Evolutionary conservation across 2,888 invertebrate species (phyloP).

Genomic region (Drosophila cracens): DNA sequence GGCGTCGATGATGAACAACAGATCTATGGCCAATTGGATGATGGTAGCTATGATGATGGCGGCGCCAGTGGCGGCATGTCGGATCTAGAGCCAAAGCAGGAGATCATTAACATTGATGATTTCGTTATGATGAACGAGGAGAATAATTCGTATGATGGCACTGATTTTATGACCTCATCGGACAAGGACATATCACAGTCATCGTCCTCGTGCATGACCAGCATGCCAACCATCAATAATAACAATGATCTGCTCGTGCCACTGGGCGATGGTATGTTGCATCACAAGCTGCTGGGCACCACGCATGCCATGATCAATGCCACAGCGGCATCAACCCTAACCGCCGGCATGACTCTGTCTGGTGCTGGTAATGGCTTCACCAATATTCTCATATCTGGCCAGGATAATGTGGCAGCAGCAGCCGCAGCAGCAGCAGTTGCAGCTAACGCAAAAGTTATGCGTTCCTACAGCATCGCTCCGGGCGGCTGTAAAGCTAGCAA

Average conservation of each 20-base stretch:
- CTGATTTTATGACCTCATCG: slow-evolving; percentile 80
- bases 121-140: slow-evolving; percentile 85
- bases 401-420: slow-evolving; percentile 36
- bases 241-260: slow-evolving; percentile 78
- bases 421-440: slow-evolving; percentile 15
- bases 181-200: slow-evolving; percentile 78
- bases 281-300: slow-evolving; percentile 73
- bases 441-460: slow-evolving; percentile 26
- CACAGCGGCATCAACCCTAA: slow-evolving; percentile 9
- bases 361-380: slow-evolving; percentile 51
- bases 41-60: slow-evolving; percentile 73
- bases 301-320: slow-evolving; percentile 56
- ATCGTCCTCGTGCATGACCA: slow-evolving; percentile 69
- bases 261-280: slow-evolving; percentile 69
- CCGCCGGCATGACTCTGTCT: slow-evolving; percentile 18
- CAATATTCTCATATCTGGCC: slow-evolving; percentile 55
- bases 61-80: slow-evolving; percentile 69
- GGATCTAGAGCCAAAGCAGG: slow-evolving; percentile 82
- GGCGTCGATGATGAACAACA: slow-evolving; percentile 70
- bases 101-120: slow-evolving; percentile 85
- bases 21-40: slow-evolving; percentile 77
- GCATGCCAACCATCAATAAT: slow-evolving; percentile 34
- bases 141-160: slow-evolving; percentile 83
- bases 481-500: slow-evolving; percentile 48
- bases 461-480: slow-evolving; percentile 50